phyloP scores from a whole-genome alignment of 2,113 vertebrate genomes.

The Campylomormyrus numenius region DNA sequence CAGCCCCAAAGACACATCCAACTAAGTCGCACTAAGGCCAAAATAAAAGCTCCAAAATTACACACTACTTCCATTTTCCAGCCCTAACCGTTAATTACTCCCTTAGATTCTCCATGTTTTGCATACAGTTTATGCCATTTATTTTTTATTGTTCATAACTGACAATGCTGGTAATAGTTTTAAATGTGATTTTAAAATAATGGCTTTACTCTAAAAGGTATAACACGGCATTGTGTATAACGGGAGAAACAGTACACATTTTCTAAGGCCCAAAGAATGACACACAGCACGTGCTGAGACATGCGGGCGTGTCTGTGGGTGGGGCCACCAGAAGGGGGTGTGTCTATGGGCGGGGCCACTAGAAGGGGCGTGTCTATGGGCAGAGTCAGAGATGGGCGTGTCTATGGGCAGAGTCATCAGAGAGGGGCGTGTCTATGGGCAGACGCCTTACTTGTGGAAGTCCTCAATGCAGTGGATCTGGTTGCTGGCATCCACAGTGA shows the following conservation, averaged over 20 bases:
- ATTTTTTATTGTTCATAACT: neutral
- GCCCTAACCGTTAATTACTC: neutral
- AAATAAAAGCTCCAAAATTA: neutral
- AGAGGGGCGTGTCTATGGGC: neutral
- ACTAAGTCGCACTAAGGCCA: neutral
- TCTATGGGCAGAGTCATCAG: neutral
- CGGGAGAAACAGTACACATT: neutral
- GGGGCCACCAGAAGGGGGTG: neutral
- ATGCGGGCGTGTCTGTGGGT: neutral
- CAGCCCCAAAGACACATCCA: neutral
- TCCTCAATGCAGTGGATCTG: conserved; percentile 99
- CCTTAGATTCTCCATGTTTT: neutral
- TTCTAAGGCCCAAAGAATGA: neutral
- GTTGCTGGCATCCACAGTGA: conserved; percentile 89
- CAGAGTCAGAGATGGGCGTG: no score
- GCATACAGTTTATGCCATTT: neutral
- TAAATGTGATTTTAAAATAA: neutral
- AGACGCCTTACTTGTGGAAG: conserved; percentile 82
- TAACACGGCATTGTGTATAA: neutral
- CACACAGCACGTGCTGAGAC: neutral
- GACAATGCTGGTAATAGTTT: neutral
- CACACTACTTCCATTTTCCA: neutral
- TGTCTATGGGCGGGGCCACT: no score
- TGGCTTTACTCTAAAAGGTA: neutral
- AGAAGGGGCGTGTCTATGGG: no score